These are phyloP conservation scores for Cyanoramphus novaezelandiae DNA, from an alignment of 2,113 vertebrate species.

Conservation along the genomic window DNA sequence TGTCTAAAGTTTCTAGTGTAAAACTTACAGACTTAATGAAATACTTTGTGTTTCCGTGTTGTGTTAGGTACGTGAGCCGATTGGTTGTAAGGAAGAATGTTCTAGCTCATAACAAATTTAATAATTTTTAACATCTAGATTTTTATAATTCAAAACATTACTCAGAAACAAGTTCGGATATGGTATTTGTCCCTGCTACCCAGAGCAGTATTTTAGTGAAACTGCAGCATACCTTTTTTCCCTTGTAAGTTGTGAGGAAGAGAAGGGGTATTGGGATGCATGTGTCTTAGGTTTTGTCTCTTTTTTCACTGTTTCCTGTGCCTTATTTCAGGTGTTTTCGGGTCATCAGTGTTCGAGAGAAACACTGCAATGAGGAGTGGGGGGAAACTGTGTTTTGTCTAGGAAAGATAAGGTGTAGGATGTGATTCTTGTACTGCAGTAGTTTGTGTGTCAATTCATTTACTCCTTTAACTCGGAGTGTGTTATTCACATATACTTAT, in stretches of 20 bases:
- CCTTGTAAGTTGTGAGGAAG: not conserved
- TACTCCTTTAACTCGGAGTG: not conserved
- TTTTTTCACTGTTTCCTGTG: not conserved
- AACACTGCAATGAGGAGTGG: not conserved
- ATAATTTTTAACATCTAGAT: not conserved
- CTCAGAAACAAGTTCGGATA: not conserved
- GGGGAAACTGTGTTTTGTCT: not conserved
- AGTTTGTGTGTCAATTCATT: not conserved
- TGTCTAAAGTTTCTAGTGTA: not conserved
- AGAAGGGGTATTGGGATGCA: not conserved
- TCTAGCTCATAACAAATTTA: not conserved
- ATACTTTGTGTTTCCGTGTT: not conserved
- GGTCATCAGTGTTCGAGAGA: not conserved
- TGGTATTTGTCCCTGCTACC: rapidly evolving
- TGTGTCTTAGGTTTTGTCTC: not conserved
- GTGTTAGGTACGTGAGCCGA: not conserved
- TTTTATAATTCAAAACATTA: not conserved
- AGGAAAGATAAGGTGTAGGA: too few relatives aligned
- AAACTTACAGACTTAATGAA: not conserved
- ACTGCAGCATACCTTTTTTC: not conserved
- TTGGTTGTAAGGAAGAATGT: not conserved
- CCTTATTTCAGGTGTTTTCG: not conserved
- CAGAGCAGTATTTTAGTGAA: not conserved
- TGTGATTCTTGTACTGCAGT: not conserved
- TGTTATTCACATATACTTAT: not conserved